Evolutionary conservation across 2,888 invertebrate genomes (phyloP).

Genomic region (Campoplex capitator): DNA sequence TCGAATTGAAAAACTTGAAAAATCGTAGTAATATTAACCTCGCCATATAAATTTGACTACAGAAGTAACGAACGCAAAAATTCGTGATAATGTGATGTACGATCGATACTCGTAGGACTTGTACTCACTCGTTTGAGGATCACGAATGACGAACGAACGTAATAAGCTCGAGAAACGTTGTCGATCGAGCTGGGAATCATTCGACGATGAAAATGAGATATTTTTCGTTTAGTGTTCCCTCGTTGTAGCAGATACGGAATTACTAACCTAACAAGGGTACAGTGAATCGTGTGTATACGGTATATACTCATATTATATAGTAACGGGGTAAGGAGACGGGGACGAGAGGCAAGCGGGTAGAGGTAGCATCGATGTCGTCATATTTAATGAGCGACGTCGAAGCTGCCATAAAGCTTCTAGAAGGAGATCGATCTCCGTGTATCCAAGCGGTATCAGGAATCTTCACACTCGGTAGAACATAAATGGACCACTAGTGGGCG

Average conservation of each 20-base stretch:
- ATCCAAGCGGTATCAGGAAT: neutral
- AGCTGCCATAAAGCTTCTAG: neutral
- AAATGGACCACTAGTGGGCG: neutral
- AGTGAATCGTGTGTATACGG: slow-evolving; percentile 45
- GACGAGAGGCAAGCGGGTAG: slow-evolving; percentile 39
- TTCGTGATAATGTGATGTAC: neutral
- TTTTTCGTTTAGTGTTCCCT: slow-evolving; percentile 48
- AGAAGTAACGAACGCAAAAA: neutral
- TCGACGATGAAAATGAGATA: slow-evolving; percentile 27
- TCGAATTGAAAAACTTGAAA: slow-evolving; percentile 7
- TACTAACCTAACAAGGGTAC: slow-evolving; percentile 56
- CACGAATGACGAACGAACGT: slow-evolving; percentile 8
- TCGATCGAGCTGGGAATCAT: slow-evolving; percentile 8
- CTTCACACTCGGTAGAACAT: neutral
- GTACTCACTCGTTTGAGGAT: neutral
- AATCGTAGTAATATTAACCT: neutral
- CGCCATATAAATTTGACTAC: slow-evolving; percentile 1
- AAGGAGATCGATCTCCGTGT: neutral
- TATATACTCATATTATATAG: slow-evolving; percentile 46
- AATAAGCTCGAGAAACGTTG: neutral
- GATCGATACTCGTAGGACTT: slow-evolving; percentile 31
- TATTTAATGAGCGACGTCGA: slow-evolving; percentile 13
- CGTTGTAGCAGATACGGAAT: slow-evolving; percentile 49
- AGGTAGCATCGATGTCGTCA: slow-evolving; percentile 42
- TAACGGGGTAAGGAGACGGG: slow-evolving; percentile 14